Conservation (phyloP, 1,140 invertebrate genomes). For the Pseudomyrmex flavicornis region DNA sequence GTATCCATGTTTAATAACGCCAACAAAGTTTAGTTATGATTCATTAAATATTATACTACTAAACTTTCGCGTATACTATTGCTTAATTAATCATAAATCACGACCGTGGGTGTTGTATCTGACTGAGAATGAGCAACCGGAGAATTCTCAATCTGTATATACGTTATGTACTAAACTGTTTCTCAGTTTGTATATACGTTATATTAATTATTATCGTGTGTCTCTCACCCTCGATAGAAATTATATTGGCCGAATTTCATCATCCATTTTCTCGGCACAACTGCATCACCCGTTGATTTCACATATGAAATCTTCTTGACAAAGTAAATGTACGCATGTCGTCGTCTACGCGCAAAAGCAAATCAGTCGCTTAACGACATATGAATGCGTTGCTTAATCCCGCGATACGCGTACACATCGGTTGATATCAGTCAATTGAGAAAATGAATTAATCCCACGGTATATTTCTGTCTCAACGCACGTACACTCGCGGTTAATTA, state of each 20-base stretch:
- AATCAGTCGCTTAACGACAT: conserved; percentile 49
- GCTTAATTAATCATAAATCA: conserved; percentile 50
- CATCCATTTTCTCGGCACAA: conserved; percentile 41
- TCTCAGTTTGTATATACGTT: neutral
- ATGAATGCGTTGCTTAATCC: conserved; percentile 59
- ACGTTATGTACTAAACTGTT: conserved; percentile 29
- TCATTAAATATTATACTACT: conserved; percentile 13
- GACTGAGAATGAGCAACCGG: conserved; percentile 19
- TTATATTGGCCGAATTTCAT: conserved; percentile 38
- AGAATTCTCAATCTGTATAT: conserved; percentile 20
- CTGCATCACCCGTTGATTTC: conserved; percentile 58
- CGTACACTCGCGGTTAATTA: conserved; percentile 23
- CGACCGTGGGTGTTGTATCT: neutral
- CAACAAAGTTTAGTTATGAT: conserved; percentile 2
- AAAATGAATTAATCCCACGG: conserved; percentile 34
- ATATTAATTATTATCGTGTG: conserved; percentile 36
- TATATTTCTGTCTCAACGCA: conserved; percentile 39
- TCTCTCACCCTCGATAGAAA: conserved; percentile 19
- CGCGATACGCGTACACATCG: conserved; percentile 20
- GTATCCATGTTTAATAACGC: neutral
- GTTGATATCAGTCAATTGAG: conserved; percentile 38
- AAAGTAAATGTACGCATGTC: conserved; percentile 45
- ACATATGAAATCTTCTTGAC: conserved; percentile 55
- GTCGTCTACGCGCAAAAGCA: conserved; percentile 22
- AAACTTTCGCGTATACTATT: conserved; percentile 25